Conservation (phyloP, 2,113 vertebrate genomes). For the Lathamus discolor region DNA sequence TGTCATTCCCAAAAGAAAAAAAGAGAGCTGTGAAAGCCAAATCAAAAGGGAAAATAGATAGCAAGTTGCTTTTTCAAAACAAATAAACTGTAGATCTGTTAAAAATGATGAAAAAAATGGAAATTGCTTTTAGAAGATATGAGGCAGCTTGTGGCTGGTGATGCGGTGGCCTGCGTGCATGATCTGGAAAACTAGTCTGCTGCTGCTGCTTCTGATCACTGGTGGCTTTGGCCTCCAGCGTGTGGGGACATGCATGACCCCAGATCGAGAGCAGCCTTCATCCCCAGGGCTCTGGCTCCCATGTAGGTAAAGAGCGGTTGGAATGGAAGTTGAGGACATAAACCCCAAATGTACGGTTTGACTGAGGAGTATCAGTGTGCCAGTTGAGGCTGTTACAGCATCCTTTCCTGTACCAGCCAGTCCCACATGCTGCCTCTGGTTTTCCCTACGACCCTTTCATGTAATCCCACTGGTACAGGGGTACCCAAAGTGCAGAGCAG, state of each 20-base stretch:
- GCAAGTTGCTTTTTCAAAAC: not conserved
- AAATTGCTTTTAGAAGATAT: not conserved
- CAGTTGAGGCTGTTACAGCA: not conserved
- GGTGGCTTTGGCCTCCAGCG: not conserved
- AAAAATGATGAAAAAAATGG: not conserved
- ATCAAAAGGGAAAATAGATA: not conserved
- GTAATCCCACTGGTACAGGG: accelerated
- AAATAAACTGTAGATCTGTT: not conserved
- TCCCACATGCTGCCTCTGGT: not conserved
- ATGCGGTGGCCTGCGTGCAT: not conserved
- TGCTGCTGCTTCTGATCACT: not conserved
- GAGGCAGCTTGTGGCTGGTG: not conserved
- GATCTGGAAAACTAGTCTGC: not conserved
- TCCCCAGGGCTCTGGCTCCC: not conserved
- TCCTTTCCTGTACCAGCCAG: not conserved
- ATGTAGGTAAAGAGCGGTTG: not conserved
- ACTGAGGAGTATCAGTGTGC: not conserved
- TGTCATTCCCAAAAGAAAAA: not conserved
- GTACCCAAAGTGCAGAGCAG: not conserved
- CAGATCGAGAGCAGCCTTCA: not conserved
- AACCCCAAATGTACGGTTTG: accelerated
- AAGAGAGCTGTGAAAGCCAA: not conserved
- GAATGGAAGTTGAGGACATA: not conserved
- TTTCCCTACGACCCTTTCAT: not conserved
- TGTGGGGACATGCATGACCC: accelerated